Evolutionary conservation across 2,888 invertebrate species (phyloP).

Genomic region (Allygus modestus): DNA sequence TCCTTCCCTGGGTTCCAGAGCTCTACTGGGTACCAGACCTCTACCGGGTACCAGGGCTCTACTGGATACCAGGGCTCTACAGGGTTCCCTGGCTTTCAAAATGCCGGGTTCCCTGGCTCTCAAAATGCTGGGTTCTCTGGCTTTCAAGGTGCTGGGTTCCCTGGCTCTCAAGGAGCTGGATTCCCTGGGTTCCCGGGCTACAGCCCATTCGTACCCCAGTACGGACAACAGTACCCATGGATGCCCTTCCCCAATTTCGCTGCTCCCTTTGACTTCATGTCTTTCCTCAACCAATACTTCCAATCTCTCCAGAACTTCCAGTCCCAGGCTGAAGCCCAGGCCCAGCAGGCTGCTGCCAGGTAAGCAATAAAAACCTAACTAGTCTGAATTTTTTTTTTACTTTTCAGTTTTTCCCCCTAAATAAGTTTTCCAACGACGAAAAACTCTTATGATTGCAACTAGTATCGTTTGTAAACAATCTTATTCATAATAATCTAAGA

Average conservation of each 20-base stretch:
- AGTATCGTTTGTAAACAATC: no score
- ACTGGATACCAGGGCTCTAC: neutral
- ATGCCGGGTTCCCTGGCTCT: neutral
- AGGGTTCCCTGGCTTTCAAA: neutral
- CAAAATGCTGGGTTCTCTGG: neutral
- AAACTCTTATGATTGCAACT: no score
- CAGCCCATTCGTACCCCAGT: constrained; percentile 40
- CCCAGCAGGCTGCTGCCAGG: constrained; percentile 49
- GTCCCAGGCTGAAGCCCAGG: constrained; percentile 16
- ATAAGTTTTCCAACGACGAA: no score
- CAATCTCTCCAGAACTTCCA: constrained; percentile 44
- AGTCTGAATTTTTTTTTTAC: no score
- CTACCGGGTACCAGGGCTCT: neutral
- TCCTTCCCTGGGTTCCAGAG: neutral
- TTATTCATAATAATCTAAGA: no score
- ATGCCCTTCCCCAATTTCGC: constrained; percentile 46
- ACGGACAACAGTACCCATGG: constrained; percentile 48
- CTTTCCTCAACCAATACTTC: constrained; percentile 60
- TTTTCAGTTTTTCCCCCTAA: no score
- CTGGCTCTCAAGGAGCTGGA: constrained; percentile 1
- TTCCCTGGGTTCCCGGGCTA: constrained; percentile 19
- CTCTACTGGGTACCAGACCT: neutral
- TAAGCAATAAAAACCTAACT: neutral
- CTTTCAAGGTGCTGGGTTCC: neutral
- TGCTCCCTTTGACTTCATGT: constrained; percentile 55